Evolutionary conservation across 2,113 vertebrate species (phyloP).

Genomic region (Phoxinus phoxinus): DNA sequence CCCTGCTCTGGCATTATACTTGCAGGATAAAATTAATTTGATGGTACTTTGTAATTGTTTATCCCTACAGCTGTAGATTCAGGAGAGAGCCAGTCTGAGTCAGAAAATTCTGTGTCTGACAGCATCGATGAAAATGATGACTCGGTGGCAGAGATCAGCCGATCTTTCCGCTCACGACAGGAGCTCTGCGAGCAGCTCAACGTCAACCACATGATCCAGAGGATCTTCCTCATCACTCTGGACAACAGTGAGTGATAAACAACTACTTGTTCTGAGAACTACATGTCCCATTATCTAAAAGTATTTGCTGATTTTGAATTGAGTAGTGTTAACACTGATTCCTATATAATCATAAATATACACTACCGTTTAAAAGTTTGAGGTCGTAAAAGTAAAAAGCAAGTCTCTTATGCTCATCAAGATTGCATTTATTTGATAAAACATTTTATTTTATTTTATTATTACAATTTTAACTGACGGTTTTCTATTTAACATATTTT

Average conservation of each 20-base stretch:
- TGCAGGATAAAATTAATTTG: not conserved
- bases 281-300: not conserved
- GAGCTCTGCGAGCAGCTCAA: slow-evolving; percentile 98
- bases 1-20: not conserved
- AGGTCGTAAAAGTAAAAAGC: not conserved
- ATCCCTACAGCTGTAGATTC: slow-evolving; percentile 80
- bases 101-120: slow-evolving; percentile 93
- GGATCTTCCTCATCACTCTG: slow-evolving; percentile 96
- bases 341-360: not conserved
- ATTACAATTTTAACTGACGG: not conserved
- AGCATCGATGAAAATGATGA: slow-evolving; percentile 96
- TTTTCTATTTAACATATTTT: not conserved
- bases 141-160: slow-evolving; percentile 93
- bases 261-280: not conserved
- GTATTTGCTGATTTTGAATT: not conserved
- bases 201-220: slow-evolving; percentile 99
- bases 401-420: not conserved
- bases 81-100: slow-evolving; percentile 90
- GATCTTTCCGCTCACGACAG: slow-evolving; percentile 92
- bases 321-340: not conserved
- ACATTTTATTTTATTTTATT: not conserved
- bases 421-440: not conserved
- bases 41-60: not conserved
- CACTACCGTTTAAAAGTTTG: not conserved
- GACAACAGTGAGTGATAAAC: slow-evolving; percentile 90